These are phyloP conservation scores for Anarsia innoxiella DNA, from an alignment of 2,888 invertebrate genomes.

Conservation along the genomic window DNA sequence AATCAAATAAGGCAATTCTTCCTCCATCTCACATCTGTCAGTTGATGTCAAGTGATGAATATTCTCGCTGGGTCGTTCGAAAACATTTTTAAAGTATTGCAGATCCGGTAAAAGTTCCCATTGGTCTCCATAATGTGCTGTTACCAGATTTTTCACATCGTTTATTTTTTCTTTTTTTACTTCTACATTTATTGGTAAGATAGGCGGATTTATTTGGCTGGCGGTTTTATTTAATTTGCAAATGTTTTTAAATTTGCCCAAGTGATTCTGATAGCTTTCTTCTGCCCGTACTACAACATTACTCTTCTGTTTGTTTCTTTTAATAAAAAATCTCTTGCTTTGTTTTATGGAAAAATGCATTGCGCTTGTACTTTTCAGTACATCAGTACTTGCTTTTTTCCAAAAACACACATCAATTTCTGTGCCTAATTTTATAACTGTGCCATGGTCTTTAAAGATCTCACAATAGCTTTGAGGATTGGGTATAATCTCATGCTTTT, in stretches of 20 bases:
- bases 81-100: slow-evolving; percentile 16
- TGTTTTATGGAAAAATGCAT: slow-evolving; percentile 16
- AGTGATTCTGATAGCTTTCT: slow-evolving; percentile 14
- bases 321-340: slow-evolving; percentile 13
- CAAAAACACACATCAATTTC: background rate
- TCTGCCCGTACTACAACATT: slow-evolving; percentile 18
- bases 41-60: background rate
- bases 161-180: slow-evolving; percentile 15
- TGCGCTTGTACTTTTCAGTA: slow-evolving; percentile 11
- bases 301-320: slow-evolving; percentile 15
- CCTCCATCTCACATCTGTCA: background rate
- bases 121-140: slow-evolving; percentile 14
- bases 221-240: slow-evolving; percentile 17
- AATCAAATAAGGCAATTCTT: slow-evolving; percentile 12
- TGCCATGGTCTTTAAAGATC: background rate
- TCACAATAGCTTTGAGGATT: background rate
- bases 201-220: slow-evolving; percentile 16
- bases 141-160: slow-evolving; percentile 15
- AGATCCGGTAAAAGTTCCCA: slow-evolving; percentile 13
- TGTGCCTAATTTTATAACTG: background rate
- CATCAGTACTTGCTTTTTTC: background rate
- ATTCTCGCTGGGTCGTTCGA: slow-evolving; percentile 12
- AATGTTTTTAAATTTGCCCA: slow-evolving; percentile 15
- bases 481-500: background rate
- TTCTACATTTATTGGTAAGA: slow-evolving; percentile 13